phyloP scores from a whole-genome alignment of 2,888 invertebrate genomes.

The Apocheima hispidaria region DNA sequence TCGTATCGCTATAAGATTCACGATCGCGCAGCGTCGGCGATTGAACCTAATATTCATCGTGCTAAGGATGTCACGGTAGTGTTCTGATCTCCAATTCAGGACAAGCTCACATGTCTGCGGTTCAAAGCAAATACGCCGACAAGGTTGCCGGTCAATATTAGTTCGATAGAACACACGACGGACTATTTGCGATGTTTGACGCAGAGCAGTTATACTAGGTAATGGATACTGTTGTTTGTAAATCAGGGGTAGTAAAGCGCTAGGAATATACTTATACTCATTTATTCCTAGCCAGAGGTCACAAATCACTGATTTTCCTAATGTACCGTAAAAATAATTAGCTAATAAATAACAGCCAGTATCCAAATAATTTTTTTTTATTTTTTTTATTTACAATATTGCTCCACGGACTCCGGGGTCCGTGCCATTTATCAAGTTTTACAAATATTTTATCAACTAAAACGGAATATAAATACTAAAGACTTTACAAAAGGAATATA shows the following conservation, averaged over 20 bases:
- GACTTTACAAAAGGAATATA: too few species aligned
- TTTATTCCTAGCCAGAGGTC: too few species aligned
- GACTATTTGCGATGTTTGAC: neutral
- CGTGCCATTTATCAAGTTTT: too few species aligned
- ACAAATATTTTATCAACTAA: too few species aligned
- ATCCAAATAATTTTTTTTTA: too few species aligned
- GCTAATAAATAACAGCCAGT: too few species aligned
- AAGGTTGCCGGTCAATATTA: slow-evolving; percentile 2
- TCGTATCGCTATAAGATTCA: neutral
- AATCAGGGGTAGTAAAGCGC: neutral
- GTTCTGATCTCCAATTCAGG: neutral
- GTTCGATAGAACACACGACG: neutral
- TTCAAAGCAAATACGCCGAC: slow-evolving; percentile 2
- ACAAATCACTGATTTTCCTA: too few species aligned
- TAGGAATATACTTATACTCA: neutral
- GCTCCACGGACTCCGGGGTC: too few species aligned
- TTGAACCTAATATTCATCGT: neutral
- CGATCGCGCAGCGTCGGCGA: too few species aligned
- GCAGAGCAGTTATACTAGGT: neutral
- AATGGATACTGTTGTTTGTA: neutral
- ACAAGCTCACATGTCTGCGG: neutral
- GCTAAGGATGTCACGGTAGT: neutral
- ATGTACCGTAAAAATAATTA: too few species aligned
- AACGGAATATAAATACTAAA: too few species aligned
- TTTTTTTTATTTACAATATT: too few species aligned